phyloP scores from a whole-genome alignment of 2,113 vertebrate genomes.

The Leptobrachium leishanense region DNA sequence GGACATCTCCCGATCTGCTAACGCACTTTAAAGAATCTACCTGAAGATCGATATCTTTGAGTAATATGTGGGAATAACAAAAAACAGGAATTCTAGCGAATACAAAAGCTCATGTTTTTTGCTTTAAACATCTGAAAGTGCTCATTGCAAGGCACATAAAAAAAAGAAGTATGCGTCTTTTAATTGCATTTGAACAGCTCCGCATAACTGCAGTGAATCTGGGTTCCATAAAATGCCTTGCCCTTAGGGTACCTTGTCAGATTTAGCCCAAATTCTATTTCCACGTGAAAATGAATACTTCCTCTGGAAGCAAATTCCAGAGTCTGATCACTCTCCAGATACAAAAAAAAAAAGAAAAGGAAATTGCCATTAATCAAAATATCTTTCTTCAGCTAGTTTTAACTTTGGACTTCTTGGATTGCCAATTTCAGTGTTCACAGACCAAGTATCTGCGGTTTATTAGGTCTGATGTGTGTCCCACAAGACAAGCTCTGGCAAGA shows the following conservation, averaged over 20 bases:
- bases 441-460: not conserved
- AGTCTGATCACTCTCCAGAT: conserved; percentile 33
- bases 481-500: not conserved
- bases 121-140: not conserved
- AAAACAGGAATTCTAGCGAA: no score
- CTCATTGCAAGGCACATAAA: not conserved
- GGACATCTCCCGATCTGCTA: no score
- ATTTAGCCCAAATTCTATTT: conserved; percentile 23
- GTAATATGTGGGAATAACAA: no score
- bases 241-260: conserved; percentile 23
- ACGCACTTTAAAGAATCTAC: no score
- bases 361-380: conserved; percentile 40
- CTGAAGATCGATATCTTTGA: no score
- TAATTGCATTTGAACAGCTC: not conserved
- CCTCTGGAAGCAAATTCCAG: conserved; percentile 38
- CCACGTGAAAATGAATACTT: conserved; percentile 42
- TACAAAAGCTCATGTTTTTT: no score
- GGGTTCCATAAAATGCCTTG: conserved; percentile 17
- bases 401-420: conserved; percentile 27
- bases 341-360: conserved; percentile 12
- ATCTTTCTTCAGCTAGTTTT: conserved; percentile 14
- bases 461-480: not conserved
- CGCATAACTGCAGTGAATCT: not conserved
- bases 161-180: not conserved
- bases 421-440: conserved; percentile 25